A percentile compares a stretch with the other conserved stretches of the same genome.
These are phyloP conservation scores for Heliconius hewitsoni DNA, from an alignment of 1,140 invertebrate genomes.

Conservation along the genomic window DNA sequence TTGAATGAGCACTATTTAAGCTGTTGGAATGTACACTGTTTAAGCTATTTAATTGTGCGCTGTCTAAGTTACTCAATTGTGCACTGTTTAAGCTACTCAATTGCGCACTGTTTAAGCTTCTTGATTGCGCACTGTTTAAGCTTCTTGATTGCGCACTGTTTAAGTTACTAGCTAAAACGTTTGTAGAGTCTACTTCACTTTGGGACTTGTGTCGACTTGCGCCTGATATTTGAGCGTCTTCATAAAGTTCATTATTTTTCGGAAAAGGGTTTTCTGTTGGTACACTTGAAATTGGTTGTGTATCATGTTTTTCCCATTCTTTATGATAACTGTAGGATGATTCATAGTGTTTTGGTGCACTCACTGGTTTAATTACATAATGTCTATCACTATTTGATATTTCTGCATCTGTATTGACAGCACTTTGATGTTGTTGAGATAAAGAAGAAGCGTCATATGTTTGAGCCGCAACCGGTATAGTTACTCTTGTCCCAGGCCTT, in stretches of 20 bases:
- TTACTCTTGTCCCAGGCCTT: slow-evolving; percentile 60
- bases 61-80: not conserved
- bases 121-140: not conserved
- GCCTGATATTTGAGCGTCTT: slow-evolving; percentile 49
- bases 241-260: slow-evolving; percentile 63
- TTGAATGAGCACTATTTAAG: slow-evolving; percentile 45
- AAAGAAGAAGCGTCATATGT: slow-evolving; percentile 48
- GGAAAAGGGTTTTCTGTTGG: slow-evolving; percentile 55
- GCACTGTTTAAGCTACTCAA: not conserved
- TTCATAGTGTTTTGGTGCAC: slow-evolving; percentile 68
- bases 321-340: slow-evolving; percentile 76
- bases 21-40: slow-evolving; percentile 30
- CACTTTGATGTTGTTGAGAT: slow-evolving; percentile 51
- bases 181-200: slow-evolving; percentile 44
- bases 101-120: not conserved
- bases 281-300: slow-evolving; percentile 48
- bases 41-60: not conserved
- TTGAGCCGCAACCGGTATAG: slow-evolving; percentile 59
- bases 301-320: slow-evolving; percentile 75
- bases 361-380: slow-evolving; percentile 41
- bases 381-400: slow-evolving; percentile 41
- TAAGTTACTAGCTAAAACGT: slow-evolving; percentile 40
- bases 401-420: slow-evolving; percentile 56
- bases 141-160: slow-evolving; percentile 3
- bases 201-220: slow-evolving; percentile 41